These are phyloP conservation scores for Bombus cullumanus DNA, from an alignment of 1,140 invertebrate species.

Conservation along the genomic window DNA sequence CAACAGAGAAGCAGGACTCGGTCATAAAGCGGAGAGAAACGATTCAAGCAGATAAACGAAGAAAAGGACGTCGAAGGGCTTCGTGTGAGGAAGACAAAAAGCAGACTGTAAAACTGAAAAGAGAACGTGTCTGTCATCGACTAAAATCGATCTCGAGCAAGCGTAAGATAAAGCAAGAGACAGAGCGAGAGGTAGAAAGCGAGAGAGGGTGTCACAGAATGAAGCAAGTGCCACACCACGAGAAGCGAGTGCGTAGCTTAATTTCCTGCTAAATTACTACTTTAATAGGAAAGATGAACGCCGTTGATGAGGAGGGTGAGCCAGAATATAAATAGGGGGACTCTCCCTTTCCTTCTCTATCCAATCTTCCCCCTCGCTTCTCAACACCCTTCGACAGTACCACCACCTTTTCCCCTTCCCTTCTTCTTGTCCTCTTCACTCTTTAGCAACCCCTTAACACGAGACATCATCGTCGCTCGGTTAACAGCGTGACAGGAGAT, in stretches of 20 bases:
- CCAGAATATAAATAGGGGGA: constrained; percentile 83
- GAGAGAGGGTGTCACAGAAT: constrained; percentile 41
- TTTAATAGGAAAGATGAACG: constrained; percentile 84
- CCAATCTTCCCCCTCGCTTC: constrained; percentile 18
- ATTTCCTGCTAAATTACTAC: constrained; percentile 84
- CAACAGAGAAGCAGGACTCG: neutral
- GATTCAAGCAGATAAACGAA: constrained; percentile 14
- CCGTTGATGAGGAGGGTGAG: constrained; percentile 83
- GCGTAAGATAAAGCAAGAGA: constrained; percentile 4
- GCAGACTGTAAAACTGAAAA: constrained; percentile 38
- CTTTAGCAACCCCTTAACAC: constrained; percentile 64
- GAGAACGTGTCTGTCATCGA: constrained; percentile 51
- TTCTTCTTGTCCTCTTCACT: constrained; percentile 27
- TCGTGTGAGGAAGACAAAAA: neutral
- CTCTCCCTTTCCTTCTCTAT: constrained; percentile 61
- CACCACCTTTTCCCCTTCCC: constrained; percentile 1
- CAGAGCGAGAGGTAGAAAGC: constrained; percentile 42
- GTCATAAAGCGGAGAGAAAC: constrained; percentile 33
- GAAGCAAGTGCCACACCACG: constrained; percentile 71
- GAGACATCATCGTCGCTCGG: constrained; percentile 69
- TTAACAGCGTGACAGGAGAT: constrained; percentile 72
- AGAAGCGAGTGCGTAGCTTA: constrained; percentile 81
- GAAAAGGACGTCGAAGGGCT: neutral
- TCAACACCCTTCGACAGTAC: constrained; percentile 49
- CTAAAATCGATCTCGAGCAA: constrained; percentile 22